Evolutionary conservation across 1,140 invertebrate genomes (phyloP), one percentile per base, ranked within the genome.

Genomic region (Melipona quadrifasciata): DNA sequence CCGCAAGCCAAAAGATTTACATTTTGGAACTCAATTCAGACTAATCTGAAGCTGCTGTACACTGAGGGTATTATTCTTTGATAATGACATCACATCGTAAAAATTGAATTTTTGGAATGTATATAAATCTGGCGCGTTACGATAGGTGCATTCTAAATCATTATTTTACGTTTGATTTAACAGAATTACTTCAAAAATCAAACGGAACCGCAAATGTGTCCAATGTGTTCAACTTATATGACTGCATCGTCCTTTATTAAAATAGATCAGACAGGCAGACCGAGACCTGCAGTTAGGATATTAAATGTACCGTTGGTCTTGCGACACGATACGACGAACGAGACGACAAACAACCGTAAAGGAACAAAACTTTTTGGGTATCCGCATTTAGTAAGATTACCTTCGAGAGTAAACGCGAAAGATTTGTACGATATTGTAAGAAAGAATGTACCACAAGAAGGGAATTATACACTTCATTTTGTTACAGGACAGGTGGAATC

Each of bases 271-370:
- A 92, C 92, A 6, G 92, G 92, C 47, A 90, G 91, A 78, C 91
- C 91, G 12, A 92, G 91, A 85, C 92, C 92, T 19, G 91, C 90
- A 11, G 72, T 93, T 67, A 95, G 96, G 91, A 95, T 96, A 83
- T 88, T 96, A n/a, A 95, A 95, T 68, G 94, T 96, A 16, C 95
- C 96, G 3, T 88, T 97, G 24, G 94, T 96, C 4, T 95, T 96
- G 85, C 94, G 96, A 17, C 92, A 95, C 78, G 96, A 96, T 83
- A 94, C 91, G 57, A 92, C 94, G 10, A 92, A 95, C 24, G 95
- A 96, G 85, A 94, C 94, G 2, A 95, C 95, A 55, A 96, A 96
- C 79, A 96, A 96, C 84, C 93, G 93, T 64, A 94, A 93, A 61
- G 86, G 91, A 67, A 94, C 94, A 11, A 93, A 94, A 74, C 93